phyloP scores from a whole-genome alignment of 2,113 vertebrate genomes.

The Pleuronectes platessa region DNA sequence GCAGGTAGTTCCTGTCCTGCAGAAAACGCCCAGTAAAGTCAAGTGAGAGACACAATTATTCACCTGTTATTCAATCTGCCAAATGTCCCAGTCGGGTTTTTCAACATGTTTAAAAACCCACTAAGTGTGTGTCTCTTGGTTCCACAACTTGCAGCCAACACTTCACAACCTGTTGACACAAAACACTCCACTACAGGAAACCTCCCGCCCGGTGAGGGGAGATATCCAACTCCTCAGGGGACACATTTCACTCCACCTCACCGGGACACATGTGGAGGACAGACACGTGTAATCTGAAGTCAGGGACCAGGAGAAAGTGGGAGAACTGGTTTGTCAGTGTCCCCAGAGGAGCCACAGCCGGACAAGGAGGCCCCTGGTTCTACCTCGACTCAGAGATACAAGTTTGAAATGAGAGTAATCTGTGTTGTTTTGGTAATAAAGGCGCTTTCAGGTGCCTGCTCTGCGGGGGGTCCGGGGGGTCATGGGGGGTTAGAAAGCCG shows the following conservation, averaged over 20 bases:
- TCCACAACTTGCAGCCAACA: not conserved
- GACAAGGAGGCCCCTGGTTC: not conserved
- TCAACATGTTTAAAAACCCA: not conserved
- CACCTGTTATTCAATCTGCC: conserved; percentile 19
- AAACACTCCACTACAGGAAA: not conserved
- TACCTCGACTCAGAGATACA: too few relatives aligned
- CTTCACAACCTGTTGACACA: not conserved
- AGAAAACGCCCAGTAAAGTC: conserved; percentile 35
- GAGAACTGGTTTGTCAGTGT: not conserved
- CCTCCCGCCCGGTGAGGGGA: not conserved
- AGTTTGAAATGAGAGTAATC: too few relatives aligned
- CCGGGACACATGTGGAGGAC: too few relatives aligned
- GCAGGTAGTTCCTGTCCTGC: conserved; percentile 2
- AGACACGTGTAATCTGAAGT: not conserved
- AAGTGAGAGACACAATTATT: conserved; percentile 3
- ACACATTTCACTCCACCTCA: too few relatives aligned
- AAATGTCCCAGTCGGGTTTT: not conserved
- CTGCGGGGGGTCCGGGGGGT: too few relatives aligned
- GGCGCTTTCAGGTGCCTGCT: not conserved
- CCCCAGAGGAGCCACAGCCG: not conserved
- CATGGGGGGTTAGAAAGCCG: too few relatives aligned
- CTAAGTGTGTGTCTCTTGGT: not conserved
- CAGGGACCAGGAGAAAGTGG: too few relatives aligned
- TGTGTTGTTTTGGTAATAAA: too few relatives aligned
- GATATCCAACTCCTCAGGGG: not conserved